Evolutionary conservation across 2,888 invertebrate species (phyloP), one percentile per base, ranked within the genome.

Genomic region (Acanthosepion pharaonis): DNA sequence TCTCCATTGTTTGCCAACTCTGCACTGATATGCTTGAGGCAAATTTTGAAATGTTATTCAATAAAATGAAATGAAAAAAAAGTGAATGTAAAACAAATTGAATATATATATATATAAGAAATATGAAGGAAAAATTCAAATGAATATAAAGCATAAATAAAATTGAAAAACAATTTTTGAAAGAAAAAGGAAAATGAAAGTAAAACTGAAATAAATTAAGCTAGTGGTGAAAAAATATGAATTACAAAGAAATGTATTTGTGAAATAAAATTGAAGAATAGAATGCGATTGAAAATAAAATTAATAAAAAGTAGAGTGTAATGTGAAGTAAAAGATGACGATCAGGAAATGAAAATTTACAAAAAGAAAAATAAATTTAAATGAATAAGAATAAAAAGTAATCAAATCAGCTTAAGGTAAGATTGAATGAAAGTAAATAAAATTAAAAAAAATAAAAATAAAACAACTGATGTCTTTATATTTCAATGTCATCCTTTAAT

Each of bases 21-120:
- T 78, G 28, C 20, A 28, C 78, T 33, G 78, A 78, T 78, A n/a
- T n/a, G 78, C 78, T 78, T 78, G 11, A 11, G 15, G 78, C 78
- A n/a, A 78, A 78, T 78, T 78, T 78, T 78, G 78, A 78, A 78
- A 78, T 78, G n/a, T 78, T 78, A 78, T 78, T 78, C 78, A 78
- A 78, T 78, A 78, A 78, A 78, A 78, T 78, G n/a, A 78, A 78
- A n/a, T n/a, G 11, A 78, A 78, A 28, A 78, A 33, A 78, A n/a
- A 78, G 28, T 78, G 25, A 78, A 78, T 0, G n/a, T 78, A 78
- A 78, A 28, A 78, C 9, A 78, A 78, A 33, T 64, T 23, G 28
- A 33, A 15, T n/a, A 78, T 33, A 23, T 33, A 33, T 33, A 33
- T 33, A 33, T 11, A n/a, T 15, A 78, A n/a, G n/a, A 33, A 78